A percentile compares a stretch with the other conserved stretches of the same genome.
These are phyloP conservation scores for Biston stratarius DNA, from an alignment of 2,888 invertebrate genomes.

Conservation along the genomic window DNA sequence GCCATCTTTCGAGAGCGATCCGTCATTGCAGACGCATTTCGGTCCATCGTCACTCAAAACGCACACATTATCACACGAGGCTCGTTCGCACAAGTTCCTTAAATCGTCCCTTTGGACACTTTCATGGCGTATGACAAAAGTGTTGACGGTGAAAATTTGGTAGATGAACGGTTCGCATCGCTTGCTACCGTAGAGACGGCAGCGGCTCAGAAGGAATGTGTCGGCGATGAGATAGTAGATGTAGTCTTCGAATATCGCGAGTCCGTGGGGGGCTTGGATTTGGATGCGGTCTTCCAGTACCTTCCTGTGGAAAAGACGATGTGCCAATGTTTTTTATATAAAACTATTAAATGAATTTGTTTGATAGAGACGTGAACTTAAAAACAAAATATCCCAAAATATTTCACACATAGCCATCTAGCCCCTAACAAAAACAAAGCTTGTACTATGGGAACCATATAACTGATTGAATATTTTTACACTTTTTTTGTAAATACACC, in stretches of 20 bases:
- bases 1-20: slow-evolving; percentile 57
- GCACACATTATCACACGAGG: slow-evolving; percentile 87
- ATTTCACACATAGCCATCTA: too few relatives aligned
- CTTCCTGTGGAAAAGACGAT: slow-evolving; percentile 58
- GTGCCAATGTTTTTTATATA: not conserved
- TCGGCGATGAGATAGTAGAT: slow-evolving; percentile 89
- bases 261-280: slow-evolving; percentile 86
- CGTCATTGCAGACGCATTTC: slow-evolving; percentile 86
- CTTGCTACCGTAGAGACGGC: slow-evolving; percentile 83
- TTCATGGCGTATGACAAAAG: slow-evolving; percentile 66
- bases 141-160: slow-evolving; percentile 65
- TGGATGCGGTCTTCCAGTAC: slow-evolving; percentile 76
- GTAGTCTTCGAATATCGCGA: slow-evolving; percentile 91
- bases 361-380: too few relatives aligned
- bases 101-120: slow-evolving; percentile 65
- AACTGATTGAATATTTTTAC: too few relatives aligned
- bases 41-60: slow-evolving; percentile 74
- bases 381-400: too few relatives aligned
- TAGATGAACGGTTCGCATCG: slow-evolving; percentile 80
- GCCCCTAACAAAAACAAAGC: too few relatives aligned
- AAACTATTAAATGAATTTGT: too few relatives aligned
- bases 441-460: too few relatives aligned
- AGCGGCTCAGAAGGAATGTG: slow-evolving; percentile 86
- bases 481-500: too few relatives aligned
- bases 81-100: slow-evolving; percentile 77